phyloP scores from a whole-genome alignment of 1,140 invertebrate species.

The Limonius californicus region DNA sequence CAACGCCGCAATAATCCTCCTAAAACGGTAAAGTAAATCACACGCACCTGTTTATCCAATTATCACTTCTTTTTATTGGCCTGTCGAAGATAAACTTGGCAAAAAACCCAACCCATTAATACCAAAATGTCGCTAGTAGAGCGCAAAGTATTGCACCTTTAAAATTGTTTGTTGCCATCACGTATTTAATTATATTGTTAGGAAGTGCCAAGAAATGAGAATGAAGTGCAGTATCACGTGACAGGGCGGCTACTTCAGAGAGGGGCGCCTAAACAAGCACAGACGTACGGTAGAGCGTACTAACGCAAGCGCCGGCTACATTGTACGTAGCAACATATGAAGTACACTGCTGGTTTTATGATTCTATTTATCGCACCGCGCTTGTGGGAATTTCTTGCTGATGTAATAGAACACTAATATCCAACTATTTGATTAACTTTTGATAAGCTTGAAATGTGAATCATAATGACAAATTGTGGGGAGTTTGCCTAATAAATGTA shows the following conservation, averaged over 20 bases:
- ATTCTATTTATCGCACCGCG: no score
- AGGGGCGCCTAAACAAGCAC: background rate
- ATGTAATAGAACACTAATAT: no score
- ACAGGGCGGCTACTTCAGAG: background rate
- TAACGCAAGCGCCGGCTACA: background rate
- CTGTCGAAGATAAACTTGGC: no score
- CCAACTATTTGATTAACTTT: no score
- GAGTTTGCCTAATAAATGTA: background rate
- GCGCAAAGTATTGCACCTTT: background rate
- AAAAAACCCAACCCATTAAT: no score
- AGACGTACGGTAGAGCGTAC: background rate
- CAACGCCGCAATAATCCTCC: no score
- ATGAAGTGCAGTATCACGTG: background rate
- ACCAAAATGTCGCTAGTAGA: background rate
- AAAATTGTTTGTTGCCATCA: slow-evolving; percentile 1
- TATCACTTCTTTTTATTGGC: no score
- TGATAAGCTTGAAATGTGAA: no score
- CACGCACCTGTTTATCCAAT: no score
- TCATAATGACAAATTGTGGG: no score
- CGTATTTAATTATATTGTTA: background rate
- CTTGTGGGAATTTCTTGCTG: no score
- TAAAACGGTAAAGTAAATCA: no score
- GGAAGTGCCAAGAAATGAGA: slow-evolving; percentile 1
- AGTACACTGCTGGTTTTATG: background rate
- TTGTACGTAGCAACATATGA: background rate